These are phyloP conservation scores for Peromyscus maniculatus DNA, from an alignment of 2,113 vertebrate genomes.

Conservation along the genomic window DNA sequence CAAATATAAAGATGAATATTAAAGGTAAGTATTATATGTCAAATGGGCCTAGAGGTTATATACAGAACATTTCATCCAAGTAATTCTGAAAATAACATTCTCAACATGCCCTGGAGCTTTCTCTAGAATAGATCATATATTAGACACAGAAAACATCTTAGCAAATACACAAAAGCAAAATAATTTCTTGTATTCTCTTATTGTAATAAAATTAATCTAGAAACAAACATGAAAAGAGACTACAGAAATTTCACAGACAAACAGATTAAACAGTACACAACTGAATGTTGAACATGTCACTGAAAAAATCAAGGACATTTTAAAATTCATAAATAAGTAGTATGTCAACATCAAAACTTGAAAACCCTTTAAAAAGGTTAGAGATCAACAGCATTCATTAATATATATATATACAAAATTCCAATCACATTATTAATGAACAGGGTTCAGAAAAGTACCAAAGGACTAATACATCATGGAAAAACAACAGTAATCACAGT, in stretches of 20 bases:
- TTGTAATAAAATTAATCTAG: not conserved
- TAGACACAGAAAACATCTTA: not conserved
- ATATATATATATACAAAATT: not conserved
- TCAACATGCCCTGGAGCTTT: not conserved
- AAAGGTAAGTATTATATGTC: not conserved
- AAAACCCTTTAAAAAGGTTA: not conserved
- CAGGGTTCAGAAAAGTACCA: not conserved
- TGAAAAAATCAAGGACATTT: not conserved
- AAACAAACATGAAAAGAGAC: not conserved
- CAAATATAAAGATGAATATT: not conserved
- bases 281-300: not conserved
- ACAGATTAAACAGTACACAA: not conserved
- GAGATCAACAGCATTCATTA: not conserved
- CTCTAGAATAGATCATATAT: not conserved
- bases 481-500: constrained; percentile 2
- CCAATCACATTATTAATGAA: constrained; percentile 21
- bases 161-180: not conserved
- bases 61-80: not conserved
- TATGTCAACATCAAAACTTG: not conserved
- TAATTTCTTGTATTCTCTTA: too few relatives aligned
- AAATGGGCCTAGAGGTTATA: not conserved
- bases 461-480: not conserved
- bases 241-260: not conserved
- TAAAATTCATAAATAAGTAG: not conserved
- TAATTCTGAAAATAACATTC: not conserved